phyloP scores from a whole-genome alignment of 2,113 vertebrate genomes.

The Elaphurus davidianus region DNA sequence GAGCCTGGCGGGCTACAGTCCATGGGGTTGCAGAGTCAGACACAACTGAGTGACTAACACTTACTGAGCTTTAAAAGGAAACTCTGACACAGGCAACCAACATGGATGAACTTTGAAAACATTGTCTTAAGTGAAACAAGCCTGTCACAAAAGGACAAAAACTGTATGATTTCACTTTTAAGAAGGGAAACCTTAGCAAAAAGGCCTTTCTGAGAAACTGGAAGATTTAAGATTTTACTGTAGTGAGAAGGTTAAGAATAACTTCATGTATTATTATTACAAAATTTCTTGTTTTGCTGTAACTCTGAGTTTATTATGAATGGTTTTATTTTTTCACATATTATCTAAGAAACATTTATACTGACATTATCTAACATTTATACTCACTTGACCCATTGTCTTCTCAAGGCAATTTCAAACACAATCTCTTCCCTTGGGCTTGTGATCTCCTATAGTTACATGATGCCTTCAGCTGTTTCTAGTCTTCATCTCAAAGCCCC shows the following conservation, averaged over 20 bases:
- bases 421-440: not conserved
- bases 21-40: not conserved
- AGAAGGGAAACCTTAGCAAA: not conserved
- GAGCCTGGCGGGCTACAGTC: not conserved
- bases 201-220: not conserved
- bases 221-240: not conserved
- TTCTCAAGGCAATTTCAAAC: not conserved
- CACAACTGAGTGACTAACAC: not conserved
- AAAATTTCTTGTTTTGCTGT: not conserved
- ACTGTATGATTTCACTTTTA: not conserved
- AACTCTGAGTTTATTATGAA: not conserved
- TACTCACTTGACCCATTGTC: not conserved
- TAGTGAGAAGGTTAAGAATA: not conserved
- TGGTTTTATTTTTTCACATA: not conserved
- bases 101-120: not conserved
- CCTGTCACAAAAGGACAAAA: not conserved
- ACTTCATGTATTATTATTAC: not conserved
- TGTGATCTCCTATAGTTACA: not conserved
- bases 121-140: not conserved
- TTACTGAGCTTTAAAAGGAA: not conserved
- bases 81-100: not conserved
- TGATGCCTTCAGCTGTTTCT: not conserved
- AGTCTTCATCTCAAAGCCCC: not conserved
- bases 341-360: not conserved
- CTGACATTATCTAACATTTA: not conserved